Conservation (phyloP, 2,888 invertebrate genomes). For the Cerceris rybyensis region DNA sequence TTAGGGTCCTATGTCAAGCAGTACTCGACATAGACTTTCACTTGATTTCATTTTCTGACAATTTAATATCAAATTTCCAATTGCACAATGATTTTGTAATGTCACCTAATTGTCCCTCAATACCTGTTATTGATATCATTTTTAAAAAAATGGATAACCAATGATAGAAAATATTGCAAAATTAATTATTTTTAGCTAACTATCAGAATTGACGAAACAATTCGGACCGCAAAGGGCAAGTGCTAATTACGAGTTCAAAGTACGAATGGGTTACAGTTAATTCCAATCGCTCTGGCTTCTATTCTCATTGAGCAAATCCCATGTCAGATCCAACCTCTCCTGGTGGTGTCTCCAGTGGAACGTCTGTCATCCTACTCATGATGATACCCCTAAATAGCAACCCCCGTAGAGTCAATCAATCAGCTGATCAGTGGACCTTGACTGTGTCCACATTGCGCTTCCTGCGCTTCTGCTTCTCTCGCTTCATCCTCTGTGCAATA, state of each 20-base stretch:
- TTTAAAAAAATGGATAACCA: too few relatives aligned
- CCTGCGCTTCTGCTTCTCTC: slow-evolving; percentile 49
- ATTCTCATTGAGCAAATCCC: slow-evolving; percentile 38
- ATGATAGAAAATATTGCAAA: too few relatives aligned
- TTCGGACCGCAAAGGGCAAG: too few relatives aligned
- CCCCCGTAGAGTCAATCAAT: slow-evolving; percentile 80
- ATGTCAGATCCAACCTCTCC: slow-evolving; percentile 46
- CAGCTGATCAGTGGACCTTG: slow-evolving; percentile 80
- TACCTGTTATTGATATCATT: too few relatives aligned
- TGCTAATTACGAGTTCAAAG: not conserved
- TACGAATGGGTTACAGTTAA: slow-evolving; percentile 19
- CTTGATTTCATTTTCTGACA: too few relatives aligned
- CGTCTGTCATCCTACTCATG: slow-evolving; percentile 68
- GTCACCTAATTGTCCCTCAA: too few relatives aligned
- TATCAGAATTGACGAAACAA: too few relatives aligned
- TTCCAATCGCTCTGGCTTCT: slow-evolving; percentile 24
- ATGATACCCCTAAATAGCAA: slow-evolving; percentile 80
- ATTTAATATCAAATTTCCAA: too few relatives aligned
- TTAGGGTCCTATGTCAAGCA: too few relatives aligned
- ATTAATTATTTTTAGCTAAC: too few relatives aligned
- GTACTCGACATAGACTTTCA: too few relatives aligned
- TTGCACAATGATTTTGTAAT: too few relatives aligned
- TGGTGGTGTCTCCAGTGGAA: slow-evolving; percentile 57
- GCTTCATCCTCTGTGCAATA: slow-evolving; percentile 39
- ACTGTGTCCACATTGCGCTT: slow-evolving; percentile 81